Percentiles rank a stretch among this genome's conserved stretches.
These are phyloP conservation scores for Hepsetus odoe DNA, from an alignment of 2,113 vertebrate genomes.

Conservation along the genomic window DNA sequence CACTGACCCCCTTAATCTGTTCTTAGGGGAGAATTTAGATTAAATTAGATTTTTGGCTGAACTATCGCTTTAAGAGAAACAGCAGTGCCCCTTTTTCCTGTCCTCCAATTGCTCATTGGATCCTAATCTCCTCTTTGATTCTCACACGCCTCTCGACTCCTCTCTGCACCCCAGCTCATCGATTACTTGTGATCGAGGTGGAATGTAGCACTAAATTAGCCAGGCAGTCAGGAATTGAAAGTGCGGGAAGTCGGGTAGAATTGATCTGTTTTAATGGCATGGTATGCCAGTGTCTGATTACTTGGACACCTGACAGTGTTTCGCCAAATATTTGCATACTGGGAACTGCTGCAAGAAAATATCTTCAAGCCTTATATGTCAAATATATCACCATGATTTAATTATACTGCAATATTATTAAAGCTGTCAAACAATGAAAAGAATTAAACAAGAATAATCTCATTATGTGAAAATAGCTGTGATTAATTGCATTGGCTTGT, in stretches of 20 bases:
- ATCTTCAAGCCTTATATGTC: not conserved
- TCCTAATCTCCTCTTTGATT: slow-evolving; percentile 57
- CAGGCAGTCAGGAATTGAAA: slow-evolving; percentile 15
- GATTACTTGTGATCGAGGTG: slow-evolving; percentile 45
- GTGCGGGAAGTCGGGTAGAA: slow-evolving; percentile 11
- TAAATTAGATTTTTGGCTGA: not conserved
- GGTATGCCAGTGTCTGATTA: slow-evolving; percentile 24
- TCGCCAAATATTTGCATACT: slow-evolving; percentile 33
- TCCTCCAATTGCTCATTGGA: slow-evolving; percentile 18
- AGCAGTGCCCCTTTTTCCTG: not conserved
- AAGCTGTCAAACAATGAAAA: too few relatives aligned
- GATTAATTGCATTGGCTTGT: too few relatives aligned
- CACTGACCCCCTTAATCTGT: not conserved
- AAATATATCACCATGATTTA: too few relatives aligned
- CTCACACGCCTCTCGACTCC: slow-evolving; percentile 31
- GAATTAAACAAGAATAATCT: too few relatives aligned
- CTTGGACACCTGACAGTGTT: slow-evolving; percentile 7
- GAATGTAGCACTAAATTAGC: slow-evolving; percentile 40
- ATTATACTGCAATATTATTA: too few relatives aligned
- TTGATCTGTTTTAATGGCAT: slow-evolving; percentile 37
- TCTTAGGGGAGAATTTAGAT: not conserved
- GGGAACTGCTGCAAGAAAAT: not conserved
- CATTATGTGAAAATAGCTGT: too few relatives aligned
- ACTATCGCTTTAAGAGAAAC: slow-evolving; percentile 2
- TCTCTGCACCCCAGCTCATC: slow-evolving; percentile 32